Conservation (phyloP, 2,888 invertebrate genomes). For the Diadegma fenestrale region DNA sequence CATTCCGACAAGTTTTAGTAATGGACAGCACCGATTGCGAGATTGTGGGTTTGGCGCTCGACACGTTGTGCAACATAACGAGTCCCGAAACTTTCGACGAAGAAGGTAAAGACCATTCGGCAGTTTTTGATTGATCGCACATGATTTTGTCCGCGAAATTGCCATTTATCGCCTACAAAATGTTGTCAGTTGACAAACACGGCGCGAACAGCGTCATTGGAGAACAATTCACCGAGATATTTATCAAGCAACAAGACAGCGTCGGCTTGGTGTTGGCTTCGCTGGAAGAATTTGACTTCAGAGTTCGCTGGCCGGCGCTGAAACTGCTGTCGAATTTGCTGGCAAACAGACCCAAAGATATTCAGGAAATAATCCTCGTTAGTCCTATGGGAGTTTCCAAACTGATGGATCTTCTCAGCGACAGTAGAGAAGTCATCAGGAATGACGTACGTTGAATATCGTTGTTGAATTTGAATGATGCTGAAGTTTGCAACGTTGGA, state of each 20-base stretch:
- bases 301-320: slow-evolving; percentile 95
- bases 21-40: slow-evolving; percentile 96
- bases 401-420: slow-evolving; percentile 97
- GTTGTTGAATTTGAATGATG: not conserved
- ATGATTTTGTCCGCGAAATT: no score
- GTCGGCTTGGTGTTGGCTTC: slow-evolving; percentile 92
- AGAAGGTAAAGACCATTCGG: slow-evolving; percentile 86
- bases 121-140: not conserved
- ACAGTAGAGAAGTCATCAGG: slow-evolving; percentile 97
- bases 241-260: slow-evolving; percentile 95
- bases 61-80: slow-evolving; percentile 96
- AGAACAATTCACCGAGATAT: slow-evolving; percentile 98
- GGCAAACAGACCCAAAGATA: slow-evolving; percentile 93
- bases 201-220: slow-evolving; percentile 88
- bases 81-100: slow-evolving; percentile 93
- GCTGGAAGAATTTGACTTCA: slow-evolving; percentile 97
- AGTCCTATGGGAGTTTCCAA: slow-evolving; percentile 99
- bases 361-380: slow-evolving; percentile 94
- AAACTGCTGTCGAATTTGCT: slow-evolving; percentile 95
- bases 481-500: no score
- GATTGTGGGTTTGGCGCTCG: slow-evolving; percentile 95
- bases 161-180: not conserved
- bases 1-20: slow-evolving; percentile 92
- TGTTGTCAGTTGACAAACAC: slow-evolving; percentile 80
- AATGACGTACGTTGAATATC: slow-evolving; percentile 90